A percentile compares a stretch with the other conserved stretches of the same genome.
Evolutionary conservation across 2,888 invertebrate genomes (phyloP).

Genomic region (Ariolimax columbianus): DNA sequence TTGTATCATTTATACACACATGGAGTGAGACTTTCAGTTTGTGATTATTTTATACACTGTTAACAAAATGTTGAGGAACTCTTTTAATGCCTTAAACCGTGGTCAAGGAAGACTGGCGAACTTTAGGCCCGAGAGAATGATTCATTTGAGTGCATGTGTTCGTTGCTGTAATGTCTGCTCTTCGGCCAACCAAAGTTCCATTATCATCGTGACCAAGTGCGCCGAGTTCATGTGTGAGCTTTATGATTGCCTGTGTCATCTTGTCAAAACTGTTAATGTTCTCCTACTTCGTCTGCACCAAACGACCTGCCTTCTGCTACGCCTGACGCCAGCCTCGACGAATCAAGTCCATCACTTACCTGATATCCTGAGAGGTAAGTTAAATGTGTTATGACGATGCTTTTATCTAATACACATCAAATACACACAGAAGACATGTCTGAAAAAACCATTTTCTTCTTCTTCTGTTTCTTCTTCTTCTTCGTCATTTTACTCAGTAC

Average conservation of each 20-base stretch:
- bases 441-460: neutral
- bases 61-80: neutral
- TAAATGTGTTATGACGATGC: neutral
- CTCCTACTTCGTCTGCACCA: neutral
- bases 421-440: too few relatives aligned
- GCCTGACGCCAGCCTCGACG: neutral
- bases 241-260: neutral
- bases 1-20: neutral
- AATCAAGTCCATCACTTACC: neutral
- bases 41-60: neutral
- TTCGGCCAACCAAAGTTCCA: neutral
- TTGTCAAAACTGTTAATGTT: neutral
- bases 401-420: too few relatives aligned
- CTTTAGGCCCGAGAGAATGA: neutral
- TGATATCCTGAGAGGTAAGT: conserved; percentile 9
- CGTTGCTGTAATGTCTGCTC: neutral
- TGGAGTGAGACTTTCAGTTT: neutral
- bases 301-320: neutral
- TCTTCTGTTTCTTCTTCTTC: neutral
- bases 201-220: too few relatives aligned
- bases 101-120: neutral
- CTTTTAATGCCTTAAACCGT: neutral
- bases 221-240: neutral
- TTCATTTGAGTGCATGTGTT: neutral
- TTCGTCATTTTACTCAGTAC: too few relatives aligned